Evolutionary conservation across 2,113 vertebrate genomes (phyloP).

Genomic region (Rhinoptilus africanus): DNA sequence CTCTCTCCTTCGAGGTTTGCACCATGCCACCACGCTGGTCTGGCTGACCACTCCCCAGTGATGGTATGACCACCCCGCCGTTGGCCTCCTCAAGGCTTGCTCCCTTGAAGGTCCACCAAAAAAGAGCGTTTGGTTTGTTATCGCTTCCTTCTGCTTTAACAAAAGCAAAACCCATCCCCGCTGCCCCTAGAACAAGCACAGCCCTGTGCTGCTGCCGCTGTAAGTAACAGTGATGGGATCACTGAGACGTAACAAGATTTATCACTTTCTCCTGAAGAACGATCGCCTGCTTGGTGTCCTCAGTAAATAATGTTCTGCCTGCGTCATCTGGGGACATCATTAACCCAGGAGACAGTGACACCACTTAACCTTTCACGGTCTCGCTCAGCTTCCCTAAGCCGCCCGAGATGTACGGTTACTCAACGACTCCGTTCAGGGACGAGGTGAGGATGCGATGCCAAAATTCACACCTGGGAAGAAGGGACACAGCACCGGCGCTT

Average conservation of each 20-base stretch:
- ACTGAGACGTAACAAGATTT: conserved; percentile 64
- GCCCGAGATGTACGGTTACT: not conserved
- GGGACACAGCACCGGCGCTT: accelerated
- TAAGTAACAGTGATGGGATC: conserved; percentile 52
- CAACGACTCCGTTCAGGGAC: not conserved
- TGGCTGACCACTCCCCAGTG: not conserved
- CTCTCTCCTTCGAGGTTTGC: not conserved
- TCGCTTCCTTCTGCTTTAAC: not conserved
- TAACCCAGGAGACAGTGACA: not conserved
- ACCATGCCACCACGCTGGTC: not conserved
- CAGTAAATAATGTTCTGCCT: conserved; percentile 62
- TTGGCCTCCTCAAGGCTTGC: not conserved
- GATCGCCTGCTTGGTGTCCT: conserved; percentile 50
- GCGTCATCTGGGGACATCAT: conserved; percentile 50
- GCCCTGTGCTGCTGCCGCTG: not conserved
- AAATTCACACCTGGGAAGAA: not conserved
- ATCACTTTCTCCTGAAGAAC: conserved; percentile 50
- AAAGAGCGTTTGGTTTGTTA: accelerated
- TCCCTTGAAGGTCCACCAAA: not conserved
- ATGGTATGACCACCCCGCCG: accelerated
- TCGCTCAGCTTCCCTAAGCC: not conserved
- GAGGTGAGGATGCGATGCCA: not conserved
- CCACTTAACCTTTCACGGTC: not conserved
- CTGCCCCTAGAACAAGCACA: not conserved
- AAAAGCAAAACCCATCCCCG: not conserved